These are phyloP conservation scores for Crioceris asparagi DNA, from an alignment of 2,888 invertebrate species.

Conservation along the genomic window DNA sequence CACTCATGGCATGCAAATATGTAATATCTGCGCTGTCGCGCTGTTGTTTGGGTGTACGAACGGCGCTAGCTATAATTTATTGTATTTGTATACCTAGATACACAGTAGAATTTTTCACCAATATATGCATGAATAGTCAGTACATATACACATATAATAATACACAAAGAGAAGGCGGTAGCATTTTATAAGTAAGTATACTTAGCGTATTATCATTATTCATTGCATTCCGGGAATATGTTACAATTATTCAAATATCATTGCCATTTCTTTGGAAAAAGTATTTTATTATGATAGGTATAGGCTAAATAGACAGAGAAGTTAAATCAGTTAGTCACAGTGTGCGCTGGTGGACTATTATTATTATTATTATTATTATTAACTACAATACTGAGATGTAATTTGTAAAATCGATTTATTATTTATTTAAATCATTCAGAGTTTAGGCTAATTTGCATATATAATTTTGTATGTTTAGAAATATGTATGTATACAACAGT, in stretches of 20 bases:
- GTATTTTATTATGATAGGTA: slow-evolving; percentile 5
- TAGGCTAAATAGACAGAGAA: too few species aligned
- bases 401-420: slow-evolving; percentile 8
- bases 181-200: slow-evolving; percentile 11
- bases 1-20: slow-evolving; percentile 16
- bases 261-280: slow-evolving; percentile 13
- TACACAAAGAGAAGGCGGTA: slow-evolving; percentile 15
- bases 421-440: slow-evolving; percentile 7
- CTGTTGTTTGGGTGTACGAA: slow-evolving; percentile 13
- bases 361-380: too few species aligned
- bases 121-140: slow-evolving; percentile 8
- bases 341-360: too few species aligned
- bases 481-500: neutral
- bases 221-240: slow-evolving; percentile 22
- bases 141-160: too few species aligned
- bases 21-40: too few species aligned
- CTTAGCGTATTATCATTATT: slow-evolving; percentile 16
- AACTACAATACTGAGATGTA: slow-evolving; percentile 4
- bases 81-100: slow-evolving; percentile 14
- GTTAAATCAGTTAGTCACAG: too few species aligned
- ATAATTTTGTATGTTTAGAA: slow-evolving; percentile 1
- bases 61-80: slow-evolving; percentile 19
- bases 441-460: slow-evolving; percentile 1
- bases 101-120: slow-evolving; percentile 13
- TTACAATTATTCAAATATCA: slow-evolving; percentile 22